Percentiles rank a stretch among this genome's conserved stretches.
phyloP scores from a whole-genome alignment of 2,113 vertebrate genomes.

The Pontoporia blainvillei region DNA sequence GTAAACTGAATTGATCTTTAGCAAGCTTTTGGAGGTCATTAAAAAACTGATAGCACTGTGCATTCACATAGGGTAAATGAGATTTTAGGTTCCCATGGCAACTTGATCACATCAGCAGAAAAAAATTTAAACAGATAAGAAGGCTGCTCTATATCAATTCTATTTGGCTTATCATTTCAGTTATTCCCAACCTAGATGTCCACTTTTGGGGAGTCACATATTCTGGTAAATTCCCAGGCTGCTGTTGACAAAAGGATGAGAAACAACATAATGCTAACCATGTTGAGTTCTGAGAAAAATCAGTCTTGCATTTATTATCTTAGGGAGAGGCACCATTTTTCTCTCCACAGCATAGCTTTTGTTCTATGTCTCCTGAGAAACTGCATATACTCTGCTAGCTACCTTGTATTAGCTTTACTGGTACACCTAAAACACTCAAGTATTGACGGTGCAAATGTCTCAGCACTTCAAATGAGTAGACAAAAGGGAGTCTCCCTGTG shows the following conservation, averaged over 20 bases:
- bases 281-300: not conserved
- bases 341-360: not conserved
- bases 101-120: not conserved
- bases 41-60: not conserved
- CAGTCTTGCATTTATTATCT: not conserved
- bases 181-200: not conserved
- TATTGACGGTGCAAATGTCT: not conserved
- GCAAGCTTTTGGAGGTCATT: not conserved
- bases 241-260: not conserved
- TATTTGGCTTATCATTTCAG: not conserved
- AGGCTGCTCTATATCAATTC: not conserved
- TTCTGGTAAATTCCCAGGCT: not conserved
- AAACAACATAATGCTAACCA: not conserved
- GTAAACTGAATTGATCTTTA: not conserved
- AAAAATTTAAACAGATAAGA: not conserved
- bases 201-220: not conserved
- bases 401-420: not conserved
- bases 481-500: not conserved
- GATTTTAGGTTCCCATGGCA: constrained; percentile 28
- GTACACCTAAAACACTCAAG: not conserved
- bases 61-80: not conserved
- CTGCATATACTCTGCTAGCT: not conserved
- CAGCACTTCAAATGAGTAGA: not conserved
- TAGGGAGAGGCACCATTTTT: not conserved
- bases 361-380: not conserved